Evolutionary conservation across 2,888 invertebrate species (phyloP), one percentile per base, ranked within the genome.

Genomic region (Meteorus cinctellus): DNA sequence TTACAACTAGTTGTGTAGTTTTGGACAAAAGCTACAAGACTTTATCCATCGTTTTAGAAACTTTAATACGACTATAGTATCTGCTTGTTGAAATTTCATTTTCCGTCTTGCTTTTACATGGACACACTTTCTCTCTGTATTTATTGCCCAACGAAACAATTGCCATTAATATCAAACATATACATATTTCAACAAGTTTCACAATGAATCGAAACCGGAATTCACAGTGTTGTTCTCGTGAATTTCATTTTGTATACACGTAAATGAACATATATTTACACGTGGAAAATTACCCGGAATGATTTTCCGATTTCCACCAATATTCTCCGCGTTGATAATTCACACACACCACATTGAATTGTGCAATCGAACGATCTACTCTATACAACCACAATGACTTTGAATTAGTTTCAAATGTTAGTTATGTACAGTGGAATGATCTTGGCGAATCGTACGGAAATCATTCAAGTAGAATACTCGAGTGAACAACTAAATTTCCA

Each of bases 21-120:
- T 72, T 68, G 66, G 62, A 72, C 77, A 70, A 74, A 76, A 63
- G 68, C 67, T 72, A 69, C 60, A 73, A 74, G 71, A 79, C 77
- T 78, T 79, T 77, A 79, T 80, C 77, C 76, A 77, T 78, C 79
- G 73, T 78, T 63, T 16, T 71, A 70, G 70, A 74, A 78, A 79
- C 77, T 80, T 80, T 75, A 78, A 80, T 79, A 79, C 16, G 4
- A n/a, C 48, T 48, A n/a, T 48, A 79, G 77, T 80, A 70, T 74
- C 75, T 68, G 48, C n/a, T 41, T 41, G 41, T 41, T 41, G 8
- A 41, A 41, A 41, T 41, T 41, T 41, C 12, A 41, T 41, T 41
- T 41, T 12, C 41, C 41, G 12, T 41, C 41, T 41, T 41, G 41
- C 8, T 41, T 10, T 41, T 12, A 12, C 36, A 48, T 63, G 14